These are phyloP conservation scores for Hylia prasina DNA, from an alignment of 2,113 vertebrate species.

Conservation along the genomic window DNA sequence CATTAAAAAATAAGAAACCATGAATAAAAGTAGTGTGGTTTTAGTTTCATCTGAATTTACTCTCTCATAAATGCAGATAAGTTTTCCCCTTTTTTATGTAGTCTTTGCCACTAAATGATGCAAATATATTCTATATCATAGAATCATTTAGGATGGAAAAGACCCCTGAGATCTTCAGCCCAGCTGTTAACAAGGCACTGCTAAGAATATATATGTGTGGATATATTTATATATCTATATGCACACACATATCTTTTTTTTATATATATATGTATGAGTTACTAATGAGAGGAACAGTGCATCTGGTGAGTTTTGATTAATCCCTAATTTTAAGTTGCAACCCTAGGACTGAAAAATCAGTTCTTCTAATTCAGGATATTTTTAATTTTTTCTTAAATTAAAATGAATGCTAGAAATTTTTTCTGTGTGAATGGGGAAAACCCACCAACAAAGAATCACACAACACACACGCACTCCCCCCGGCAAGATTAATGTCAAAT, in stretches of 20 bases:
- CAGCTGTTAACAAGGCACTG: not conserved
- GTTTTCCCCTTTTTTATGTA: not conserved
- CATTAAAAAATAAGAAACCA: not conserved
- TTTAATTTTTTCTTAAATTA: not conserved
- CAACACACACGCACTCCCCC: accelerated
- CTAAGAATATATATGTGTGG: not conserved
- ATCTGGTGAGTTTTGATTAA: not conserved
- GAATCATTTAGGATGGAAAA: not conserved
- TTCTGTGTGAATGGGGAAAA: not conserved
- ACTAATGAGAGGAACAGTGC: not conserved
- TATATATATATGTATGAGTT: not conserved
- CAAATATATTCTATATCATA: not conserved
- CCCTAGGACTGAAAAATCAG: not conserved
- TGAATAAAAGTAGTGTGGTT: not conserved
- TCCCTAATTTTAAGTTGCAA: not conserved
- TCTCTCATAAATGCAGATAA: not conserved
- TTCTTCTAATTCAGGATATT: not conserved
- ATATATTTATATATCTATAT: not conserved
- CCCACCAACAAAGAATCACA: not conserved
- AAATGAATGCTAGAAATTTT: not conserved
- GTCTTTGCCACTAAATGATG: not conserved
- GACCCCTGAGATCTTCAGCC: not conserved
- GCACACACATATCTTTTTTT: accelerated
- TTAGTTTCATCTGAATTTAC: not conserved
- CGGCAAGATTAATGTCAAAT: not conserved